Evolutionary conservation across 2,888 invertebrate species (phyloP), one percentile per base, ranked within the genome.

Genomic region (Chydorus sphaericus): DNA sequence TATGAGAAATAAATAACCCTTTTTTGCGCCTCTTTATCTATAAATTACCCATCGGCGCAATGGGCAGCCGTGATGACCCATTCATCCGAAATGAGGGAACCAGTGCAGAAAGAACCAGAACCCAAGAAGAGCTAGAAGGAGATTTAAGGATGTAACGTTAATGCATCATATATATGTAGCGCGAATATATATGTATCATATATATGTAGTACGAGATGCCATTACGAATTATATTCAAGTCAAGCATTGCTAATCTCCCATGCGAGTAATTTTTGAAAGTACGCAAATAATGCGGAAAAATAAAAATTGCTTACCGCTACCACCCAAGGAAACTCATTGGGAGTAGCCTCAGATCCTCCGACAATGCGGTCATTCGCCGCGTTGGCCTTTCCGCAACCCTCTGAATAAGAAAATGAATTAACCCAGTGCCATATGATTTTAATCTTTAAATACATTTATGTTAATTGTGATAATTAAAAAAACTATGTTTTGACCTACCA

Each of bases 311-410:
- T n/a, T n/a, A n/a, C n/a, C 31, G 61, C 60, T 20, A 56, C 61
- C 33, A 58, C 58, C 53, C 60, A 62, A 16, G 61, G 61, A 49
- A 53, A 61, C 60, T 67, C 64, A 1, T 64, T 63, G 2, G 60
- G 55, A 14, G 37, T 54, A n/a, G 67, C 66, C 48, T 58, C 52
- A 11, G 49, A 29, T 14, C 66, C 31, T 11, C 33, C 33, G 37
- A 52, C 26, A 26, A 52, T 52, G 20, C 36, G 31, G 23, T n/a
- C n/a, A 39, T n/a, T 20, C 30, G 55, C 48, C 6, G 48, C 30
- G 49, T 55, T 55, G 2, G 55, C n/a, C n/a, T 20, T 10, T 33
- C 55, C 55, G 26, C 55, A 55, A 26, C 20, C 55, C 14, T 31
- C 55, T 55, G 33, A 36, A 18, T n/a, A 10, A 44, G 18, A 16